Percentiles rank a stretch among this genome's conserved stretches.
Evolutionary conservation across 2,888 invertebrate species (phyloP).

Genomic region (Aphrophora alni): DNA sequence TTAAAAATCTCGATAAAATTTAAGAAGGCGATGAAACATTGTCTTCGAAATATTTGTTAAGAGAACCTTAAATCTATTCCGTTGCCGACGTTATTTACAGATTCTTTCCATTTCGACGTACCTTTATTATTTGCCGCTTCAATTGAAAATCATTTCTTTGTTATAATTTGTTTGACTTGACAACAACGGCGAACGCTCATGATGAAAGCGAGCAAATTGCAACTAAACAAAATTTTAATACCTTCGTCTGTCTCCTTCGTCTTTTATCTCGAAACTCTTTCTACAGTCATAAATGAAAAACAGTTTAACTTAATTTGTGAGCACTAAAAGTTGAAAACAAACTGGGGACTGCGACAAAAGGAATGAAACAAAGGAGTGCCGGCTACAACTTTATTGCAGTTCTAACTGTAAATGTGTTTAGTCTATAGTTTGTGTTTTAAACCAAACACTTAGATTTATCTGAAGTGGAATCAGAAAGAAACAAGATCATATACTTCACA

Average conservation of each 20-base stretch:
- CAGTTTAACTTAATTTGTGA: conserved; percentile 2
- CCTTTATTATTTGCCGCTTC: neutral
- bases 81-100: neutral
- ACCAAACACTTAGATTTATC: too few species aligned
- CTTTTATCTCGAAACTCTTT: neutral
- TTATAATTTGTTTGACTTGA: neutral
- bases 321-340: neutral
- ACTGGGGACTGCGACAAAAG: neutral
- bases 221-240: neutral
- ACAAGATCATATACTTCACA: too few species aligned
- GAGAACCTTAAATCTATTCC: too few species aligned
- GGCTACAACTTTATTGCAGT: neutral
- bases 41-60: too few species aligned
- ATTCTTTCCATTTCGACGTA: neutral
- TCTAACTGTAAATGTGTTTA: too few species aligned
- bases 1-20: too few species aligned
- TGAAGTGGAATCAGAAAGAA: too few species aligned
- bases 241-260: neutral
- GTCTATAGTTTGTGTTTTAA: too few species aligned
- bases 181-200: neutral
- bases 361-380: neutral
- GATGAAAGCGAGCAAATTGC: neutral
- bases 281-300: neutral
- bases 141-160: neutral
- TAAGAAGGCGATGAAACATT: too few species aligned